Percentiles rank a stretch among this genome's conserved stretches.
These are phyloP conservation scores for Microtus richardsoni DNA, from an alignment of 2,113 vertebrate genomes.

Conservation along the genomic window DNA sequence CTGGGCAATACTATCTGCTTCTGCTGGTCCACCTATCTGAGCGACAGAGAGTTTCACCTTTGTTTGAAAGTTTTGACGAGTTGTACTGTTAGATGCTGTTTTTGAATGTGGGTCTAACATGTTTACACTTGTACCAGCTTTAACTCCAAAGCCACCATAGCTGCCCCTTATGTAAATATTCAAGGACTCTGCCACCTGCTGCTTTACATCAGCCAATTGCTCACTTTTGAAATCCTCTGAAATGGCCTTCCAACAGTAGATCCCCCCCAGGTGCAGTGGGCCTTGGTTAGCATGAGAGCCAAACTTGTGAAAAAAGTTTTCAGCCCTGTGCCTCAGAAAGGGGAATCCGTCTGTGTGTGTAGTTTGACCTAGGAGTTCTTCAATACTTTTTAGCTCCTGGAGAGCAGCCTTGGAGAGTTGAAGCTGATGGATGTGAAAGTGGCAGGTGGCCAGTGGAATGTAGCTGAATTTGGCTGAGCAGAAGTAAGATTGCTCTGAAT, in stretches of 20 bases:
- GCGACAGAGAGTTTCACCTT: conserved; percentile 44
- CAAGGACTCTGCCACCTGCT: conserved; percentile 33
- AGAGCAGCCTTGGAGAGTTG: conserved; percentile 79
- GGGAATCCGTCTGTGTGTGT: fast-evolving
- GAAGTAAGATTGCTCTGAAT: conserved; percentile 63
- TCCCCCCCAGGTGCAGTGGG: conserved; percentile 85
- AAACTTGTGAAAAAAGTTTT: conserved; percentile 83
- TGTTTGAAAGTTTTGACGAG: background rate
- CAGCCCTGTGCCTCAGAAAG: background rate
- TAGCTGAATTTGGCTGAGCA: conserved; percentile 79
- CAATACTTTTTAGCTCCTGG: conserved; percentile 75
- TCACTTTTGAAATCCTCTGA: conserved; percentile 68
- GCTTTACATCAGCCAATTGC: conserved; percentile 68
- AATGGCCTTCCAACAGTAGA: conserved; percentile 85
- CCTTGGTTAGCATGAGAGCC: conserved; percentile 84
- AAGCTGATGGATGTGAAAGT: conserved; percentile 79
- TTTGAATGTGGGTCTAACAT: background rate
- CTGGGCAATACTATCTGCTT: conserved; percentile 49
- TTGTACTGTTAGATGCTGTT: background rate
- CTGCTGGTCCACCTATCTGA: conserved; percentile 81
- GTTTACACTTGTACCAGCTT: fast-evolving
- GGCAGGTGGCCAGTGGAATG: conserved; percentile 82
- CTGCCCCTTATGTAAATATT: background rate
- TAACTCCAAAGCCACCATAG: fast-evolving
- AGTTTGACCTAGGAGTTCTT: conserved; percentile 50